phyloP scores from a whole-genome alignment of 2,888 invertebrate species.

The Notodromas monacha region DNA sequence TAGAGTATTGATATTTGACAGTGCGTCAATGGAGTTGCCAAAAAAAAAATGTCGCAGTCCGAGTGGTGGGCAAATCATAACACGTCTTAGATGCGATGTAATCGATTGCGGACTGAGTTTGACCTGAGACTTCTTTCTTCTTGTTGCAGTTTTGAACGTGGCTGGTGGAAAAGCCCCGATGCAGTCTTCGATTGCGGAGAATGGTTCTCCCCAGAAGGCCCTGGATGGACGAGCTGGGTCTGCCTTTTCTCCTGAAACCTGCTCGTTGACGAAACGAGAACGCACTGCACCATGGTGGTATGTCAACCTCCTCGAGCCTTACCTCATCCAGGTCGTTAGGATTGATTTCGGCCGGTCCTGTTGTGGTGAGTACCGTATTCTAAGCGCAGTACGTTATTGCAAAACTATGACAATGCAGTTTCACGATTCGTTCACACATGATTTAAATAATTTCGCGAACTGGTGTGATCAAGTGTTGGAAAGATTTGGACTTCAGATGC shows the following conservation, averaged over 20 bases:
- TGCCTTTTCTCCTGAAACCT: slow-evolving; percentile 45
- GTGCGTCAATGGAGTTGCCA: too few species aligned
- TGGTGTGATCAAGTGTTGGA: too few species aligned
- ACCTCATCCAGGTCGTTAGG: slow-evolving; percentile 69
- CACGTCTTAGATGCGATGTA: too few species aligned
- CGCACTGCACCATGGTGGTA: slow-evolving; percentile 62
- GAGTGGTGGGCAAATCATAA: too few species aligned
- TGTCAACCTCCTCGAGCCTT: slow-evolving; percentile 66
- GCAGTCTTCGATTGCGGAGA: slow-evolving; percentile 27
- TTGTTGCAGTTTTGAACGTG: slow-evolving; percentile 45
- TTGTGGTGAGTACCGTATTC: slow-evolving; percentile 32
- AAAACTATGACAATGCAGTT: too few species aligned
- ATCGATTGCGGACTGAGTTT: too few species aligned
- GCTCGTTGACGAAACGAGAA: slow-evolving; percentile 50
- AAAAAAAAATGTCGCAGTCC: too few species aligned
- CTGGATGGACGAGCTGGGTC: slow-evolving; percentile 63
- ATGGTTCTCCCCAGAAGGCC: slow-evolving; percentile 55
- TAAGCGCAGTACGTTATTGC: too few species aligned
- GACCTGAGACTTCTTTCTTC: neutral
- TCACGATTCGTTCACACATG: too few species aligned
- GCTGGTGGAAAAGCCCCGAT: slow-evolving; percentile 80
- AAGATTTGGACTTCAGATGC: too few species aligned
- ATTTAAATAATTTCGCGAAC: too few species aligned
- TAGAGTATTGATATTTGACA: too few species aligned
- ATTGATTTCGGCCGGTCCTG: slow-evolving; percentile 66